Evolutionary conservation across 2,113 vertebrate species (phyloP).

Genomic region (Podarcis raffonei): DNA sequence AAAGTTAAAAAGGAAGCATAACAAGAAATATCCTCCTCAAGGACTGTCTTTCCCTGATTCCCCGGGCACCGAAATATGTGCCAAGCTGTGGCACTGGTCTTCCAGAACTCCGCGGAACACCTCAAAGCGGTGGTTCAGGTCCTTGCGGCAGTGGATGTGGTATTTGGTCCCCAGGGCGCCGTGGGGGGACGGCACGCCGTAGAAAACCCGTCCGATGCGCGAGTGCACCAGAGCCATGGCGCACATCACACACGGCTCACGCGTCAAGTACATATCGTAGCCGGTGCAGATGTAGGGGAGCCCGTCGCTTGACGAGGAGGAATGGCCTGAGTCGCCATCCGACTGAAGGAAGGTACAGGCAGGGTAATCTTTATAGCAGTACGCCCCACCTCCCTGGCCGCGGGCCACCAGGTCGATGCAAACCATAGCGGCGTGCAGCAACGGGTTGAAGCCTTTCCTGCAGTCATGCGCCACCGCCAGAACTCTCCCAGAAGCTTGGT

Average conservation of each 20-base stretch:
- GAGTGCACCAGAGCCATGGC: constrained; percentile 91
- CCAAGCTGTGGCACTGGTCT: constrained; percentile 73
- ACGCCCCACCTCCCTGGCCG: constrained; percentile 81
- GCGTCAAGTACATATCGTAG: constrained; percentile 86
- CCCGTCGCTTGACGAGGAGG: neutral
- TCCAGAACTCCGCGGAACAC: constrained; percentile 83
- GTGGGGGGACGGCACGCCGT: constrained; percentile 72
- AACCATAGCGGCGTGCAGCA: constrained; percentile 88
- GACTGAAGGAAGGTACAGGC: constrained; percentile 61
- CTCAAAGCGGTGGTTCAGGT: constrained; percentile 87
- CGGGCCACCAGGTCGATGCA: constrained; percentile 86
- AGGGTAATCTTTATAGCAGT: constrained; percentile 63
- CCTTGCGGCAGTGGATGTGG: constrained; percentile 81
- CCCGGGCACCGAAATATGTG: neutral
- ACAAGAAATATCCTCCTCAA: neutral
- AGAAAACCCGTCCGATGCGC: constrained; percentile 85
- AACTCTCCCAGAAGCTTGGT: constrained; percentile 70
- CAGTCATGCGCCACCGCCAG: constrained; percentile 84
- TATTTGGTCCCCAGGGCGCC: constrained; percentile 83
- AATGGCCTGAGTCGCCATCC: neutral
- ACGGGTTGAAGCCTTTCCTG: constrained; percentile 55
- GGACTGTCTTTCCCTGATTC: fast-evolving
- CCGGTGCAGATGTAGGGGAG: constrained; percentile 87
- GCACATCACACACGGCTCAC: constrained; percentile 89
- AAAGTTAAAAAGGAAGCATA: neutral